phyloP scores from a whole-genome alignment of 2,888 invertebrate genomes.

The Ophonus ardosiacus region DNA sequence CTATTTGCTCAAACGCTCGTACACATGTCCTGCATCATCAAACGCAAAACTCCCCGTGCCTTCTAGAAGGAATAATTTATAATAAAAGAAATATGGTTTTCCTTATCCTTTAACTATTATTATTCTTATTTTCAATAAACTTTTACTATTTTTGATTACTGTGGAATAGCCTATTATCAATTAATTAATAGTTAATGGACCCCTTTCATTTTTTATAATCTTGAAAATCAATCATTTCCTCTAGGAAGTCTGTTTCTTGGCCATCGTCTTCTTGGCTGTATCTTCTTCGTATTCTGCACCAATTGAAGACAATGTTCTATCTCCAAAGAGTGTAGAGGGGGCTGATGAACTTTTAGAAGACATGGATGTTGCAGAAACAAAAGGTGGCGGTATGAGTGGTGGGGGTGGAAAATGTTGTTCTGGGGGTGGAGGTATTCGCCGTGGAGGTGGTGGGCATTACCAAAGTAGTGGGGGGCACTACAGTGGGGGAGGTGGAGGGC shows the following conservation, averaged over 20 bases:
- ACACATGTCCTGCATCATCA: no score
- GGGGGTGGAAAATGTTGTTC: conserved; percentile 41
- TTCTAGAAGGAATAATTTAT: no score
- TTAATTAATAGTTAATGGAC: no score
- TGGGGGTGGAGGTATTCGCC: conserved; percentile 33
- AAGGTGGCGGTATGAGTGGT: conserved; percentile 49
- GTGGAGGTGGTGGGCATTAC: conserved; percentile 45
- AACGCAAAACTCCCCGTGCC: no score
- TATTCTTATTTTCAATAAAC: no score
- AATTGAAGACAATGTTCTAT: not conserved
- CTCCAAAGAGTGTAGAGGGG: conserved; percentile 41
- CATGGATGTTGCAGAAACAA: not conserved
- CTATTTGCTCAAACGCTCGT: no score
- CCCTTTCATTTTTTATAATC: no score
- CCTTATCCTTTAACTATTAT: no score
- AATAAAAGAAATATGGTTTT: no score
- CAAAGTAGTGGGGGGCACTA: conserved; percentile 20
- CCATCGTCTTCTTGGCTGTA: conserved; percentile 29
- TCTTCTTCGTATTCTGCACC: conserved; percentile 43
- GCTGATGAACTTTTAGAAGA: conserved; percentile 62
- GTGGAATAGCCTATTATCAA: no score
- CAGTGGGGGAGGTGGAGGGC: not conserved
- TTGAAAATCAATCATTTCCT: not conserved
- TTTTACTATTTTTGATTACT: no score
- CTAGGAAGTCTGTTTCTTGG: not conserved